phyloP scores from a whole-genome alignment of 2,888 invertebrate genomes.

The Helleia helle region DNA sequence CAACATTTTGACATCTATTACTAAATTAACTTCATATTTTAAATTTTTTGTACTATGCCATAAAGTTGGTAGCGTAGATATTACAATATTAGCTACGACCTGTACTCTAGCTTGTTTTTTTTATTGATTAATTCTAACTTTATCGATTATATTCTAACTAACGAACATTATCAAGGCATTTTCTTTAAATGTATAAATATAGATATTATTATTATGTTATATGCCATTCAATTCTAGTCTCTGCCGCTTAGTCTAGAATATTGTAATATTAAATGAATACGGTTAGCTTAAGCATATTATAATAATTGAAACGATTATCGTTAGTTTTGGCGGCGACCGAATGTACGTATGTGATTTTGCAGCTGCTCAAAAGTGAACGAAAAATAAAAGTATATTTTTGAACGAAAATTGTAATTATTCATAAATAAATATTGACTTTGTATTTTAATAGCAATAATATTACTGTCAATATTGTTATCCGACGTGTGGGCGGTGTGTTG shows the following conservation, averaged over 20 bases:
- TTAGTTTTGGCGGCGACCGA: background rate
- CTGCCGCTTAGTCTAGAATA: conserved; percentile 49
- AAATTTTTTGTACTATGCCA: too few relatives aligned
- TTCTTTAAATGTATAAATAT: conserved; percentile 29
- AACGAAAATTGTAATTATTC: conserved; percentile 2
- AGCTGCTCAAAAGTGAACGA: background rate
- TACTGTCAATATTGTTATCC: background rate
- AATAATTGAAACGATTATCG: conserved; percentile 30
- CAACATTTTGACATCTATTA: background rate
- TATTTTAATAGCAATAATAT: conserved; percentile 7
- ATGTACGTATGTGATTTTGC: conserved; percentile 5
- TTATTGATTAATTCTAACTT: too few relatives aligned
- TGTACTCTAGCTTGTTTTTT: too few relatives aligned
- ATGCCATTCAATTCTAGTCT: conserved; percentile 66
- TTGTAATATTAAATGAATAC: conserved; percentile 5
- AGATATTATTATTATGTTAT: conserved; percentile 43
- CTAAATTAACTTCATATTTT: too few relatives aligned
- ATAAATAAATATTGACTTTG: conserved; percentile 5
- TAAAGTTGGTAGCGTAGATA: too few relatives aligned
- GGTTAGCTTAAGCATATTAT: conserved; percentile 5
- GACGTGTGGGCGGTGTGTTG: conserved; percentile 26
- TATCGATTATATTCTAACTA: too few relatives aligned
- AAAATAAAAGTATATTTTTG: conserved; percentile 5
- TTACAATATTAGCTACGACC: too few relatives aligned
- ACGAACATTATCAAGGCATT: conserved; percentile 23